Percentiles rank a stretch among this genome's conserved stretches.
phyloP scores from a whole-genome alignment of 2,797 vertebrate species.

The Pterois miles region DNA sequence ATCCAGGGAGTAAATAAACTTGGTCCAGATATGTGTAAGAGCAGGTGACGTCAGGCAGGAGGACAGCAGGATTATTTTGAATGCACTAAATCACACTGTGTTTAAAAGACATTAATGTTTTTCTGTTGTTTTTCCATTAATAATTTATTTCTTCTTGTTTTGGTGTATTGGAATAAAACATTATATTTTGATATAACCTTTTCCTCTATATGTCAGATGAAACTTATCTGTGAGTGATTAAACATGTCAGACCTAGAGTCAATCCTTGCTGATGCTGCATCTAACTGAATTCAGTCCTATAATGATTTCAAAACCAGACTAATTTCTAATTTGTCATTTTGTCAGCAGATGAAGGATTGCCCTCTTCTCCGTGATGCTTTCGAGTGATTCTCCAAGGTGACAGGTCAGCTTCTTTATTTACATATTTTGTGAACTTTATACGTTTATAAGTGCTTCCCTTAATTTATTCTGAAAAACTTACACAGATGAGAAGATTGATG shows the following conservation, averaged over 20 bases:
- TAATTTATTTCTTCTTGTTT: background rate
- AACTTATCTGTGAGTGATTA: background rate
- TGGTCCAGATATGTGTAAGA: background rate
- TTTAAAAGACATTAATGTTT: background rate
- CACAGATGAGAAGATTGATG: background rate
- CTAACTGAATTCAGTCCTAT: background rate
- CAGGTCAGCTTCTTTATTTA: background rate
- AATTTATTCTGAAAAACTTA: background rate
- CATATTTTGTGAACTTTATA: background rate
- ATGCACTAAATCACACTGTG: rapidly evolving
- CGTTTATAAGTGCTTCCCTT: background rate
- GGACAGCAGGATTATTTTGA: background rate
- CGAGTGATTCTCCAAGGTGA: background rate
- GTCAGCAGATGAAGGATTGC: background rate
- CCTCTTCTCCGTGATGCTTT: background rate
- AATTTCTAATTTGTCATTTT: background rate
- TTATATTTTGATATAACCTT: background rate
- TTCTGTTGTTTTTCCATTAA: background rate
- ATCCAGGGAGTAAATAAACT: background rate
- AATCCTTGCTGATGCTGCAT: background rate
- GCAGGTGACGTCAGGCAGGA: background rate
- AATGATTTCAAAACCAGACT: background rate
- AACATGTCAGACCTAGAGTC: background rate
- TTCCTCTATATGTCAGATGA: background rate
- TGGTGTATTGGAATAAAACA: background rate